Base-by-base conservation (phyloP, 2,888 invertebrate species). In the Lasioglossum calceatum region DNA sequence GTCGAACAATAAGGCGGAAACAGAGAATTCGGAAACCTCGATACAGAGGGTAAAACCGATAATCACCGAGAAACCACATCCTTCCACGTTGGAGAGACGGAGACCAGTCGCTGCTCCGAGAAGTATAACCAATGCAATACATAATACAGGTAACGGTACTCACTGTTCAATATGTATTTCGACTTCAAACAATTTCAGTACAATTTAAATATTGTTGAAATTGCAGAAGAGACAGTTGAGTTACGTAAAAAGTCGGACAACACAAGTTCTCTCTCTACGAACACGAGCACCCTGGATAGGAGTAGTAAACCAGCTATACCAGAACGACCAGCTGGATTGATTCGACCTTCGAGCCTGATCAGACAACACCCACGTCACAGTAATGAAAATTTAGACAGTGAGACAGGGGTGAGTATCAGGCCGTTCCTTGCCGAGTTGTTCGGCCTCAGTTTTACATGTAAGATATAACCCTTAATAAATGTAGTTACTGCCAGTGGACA, bases 271-370 rank as follows among this genome's bases (percentile, higher is more conserved):
- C 27, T 27, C 90, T 79, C 92, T 74, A 72, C 82, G 67, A 85
- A 89, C 89, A 79, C 87, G 81, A 80, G 88, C 74, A 82, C 88
- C 73, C 75, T 82, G 23, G 95, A 94, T 61, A 92, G 93, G 86
- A 93, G 90, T 88, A 94, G 96, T 93, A 98, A 98, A 95, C 98
- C 98, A 10, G 97, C 97, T 77, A 97, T 98, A 89, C 98, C 98
- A 77, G 98, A 98, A 94, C 96, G 98, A 81, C 98, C 98, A 76
- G 97, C 97, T 67, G 97, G 97, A 73, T 95, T 97, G 84, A 96
- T 96, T 36, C 96, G 96, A 90, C 97, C 96, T 8, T 93, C 95
- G 3, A 95, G 95, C 87, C 93, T 95, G 27, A 93, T 95, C 61
- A 93, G 95, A 74, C 93, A 92, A 61, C 92, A 92, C 39, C 92